A percentile compares a stretch with the other conserved stretches of the same genome.
These are phyloP conservation scores for Bellardia bayeri DNA, from an alignment of 2,888 invertebrate species.

Conservation along the genomic window DNA sequence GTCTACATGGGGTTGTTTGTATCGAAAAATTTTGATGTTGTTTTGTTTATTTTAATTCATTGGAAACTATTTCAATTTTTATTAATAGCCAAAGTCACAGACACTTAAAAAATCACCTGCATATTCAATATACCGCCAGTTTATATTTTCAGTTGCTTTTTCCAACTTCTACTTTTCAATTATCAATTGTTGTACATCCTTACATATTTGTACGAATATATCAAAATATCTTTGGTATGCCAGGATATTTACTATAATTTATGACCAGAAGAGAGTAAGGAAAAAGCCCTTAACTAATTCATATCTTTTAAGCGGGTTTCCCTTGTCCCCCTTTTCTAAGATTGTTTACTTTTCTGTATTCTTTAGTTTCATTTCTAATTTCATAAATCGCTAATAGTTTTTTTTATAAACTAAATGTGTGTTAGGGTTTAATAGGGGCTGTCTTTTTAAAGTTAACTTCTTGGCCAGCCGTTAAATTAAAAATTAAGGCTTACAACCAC, in stretches of 20 bases:
- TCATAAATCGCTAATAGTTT: slow-evolving; percentile 30
- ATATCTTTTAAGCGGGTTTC: slow-evolving; percentile 28
- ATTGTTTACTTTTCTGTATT: slow-evolving; percentile 1
- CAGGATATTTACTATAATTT: slow-evolving; percentile 50
- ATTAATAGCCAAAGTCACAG: slow-evolving; percentile 81
- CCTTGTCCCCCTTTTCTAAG: neutral
- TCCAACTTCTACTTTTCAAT: slow-evolving; percentile 62
- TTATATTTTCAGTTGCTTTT: neutral
- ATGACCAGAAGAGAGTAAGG: neutral
- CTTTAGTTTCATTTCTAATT: slow-evolving; percentile 8
- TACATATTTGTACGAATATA: slow-evolving; percentile 2
- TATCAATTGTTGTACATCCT: slow-evolving; percentile 60
- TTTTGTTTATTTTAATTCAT: slow-evolving; percentile 72
- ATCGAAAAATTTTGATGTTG: slow-evolving; percentile 72
- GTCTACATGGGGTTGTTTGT: slow-evolving; percentile 68
- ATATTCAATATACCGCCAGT: slow-evolving; percentile 68
- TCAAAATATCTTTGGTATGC: slow-evolving; percentile 51
- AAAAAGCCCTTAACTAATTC: neutral
- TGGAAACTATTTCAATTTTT: slow-evolving; percentile 81
- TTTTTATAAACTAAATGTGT: neutral
- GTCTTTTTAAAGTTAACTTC: slow-evolving; percentile 14
- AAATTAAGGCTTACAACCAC: neutral
- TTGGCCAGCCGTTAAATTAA: slow-evolving; percentile 40
- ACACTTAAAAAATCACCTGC: slow-evolving; percentile 79
- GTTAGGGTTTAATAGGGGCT: slow-evolving; percentile 56